A percentile compares a stretch with the other conserved stretches of the same genome.
Evolutionary conservation across 2,113 vertebrate species (phyloP).

Genomic region (Phylloscopus whistleri): DNA sequence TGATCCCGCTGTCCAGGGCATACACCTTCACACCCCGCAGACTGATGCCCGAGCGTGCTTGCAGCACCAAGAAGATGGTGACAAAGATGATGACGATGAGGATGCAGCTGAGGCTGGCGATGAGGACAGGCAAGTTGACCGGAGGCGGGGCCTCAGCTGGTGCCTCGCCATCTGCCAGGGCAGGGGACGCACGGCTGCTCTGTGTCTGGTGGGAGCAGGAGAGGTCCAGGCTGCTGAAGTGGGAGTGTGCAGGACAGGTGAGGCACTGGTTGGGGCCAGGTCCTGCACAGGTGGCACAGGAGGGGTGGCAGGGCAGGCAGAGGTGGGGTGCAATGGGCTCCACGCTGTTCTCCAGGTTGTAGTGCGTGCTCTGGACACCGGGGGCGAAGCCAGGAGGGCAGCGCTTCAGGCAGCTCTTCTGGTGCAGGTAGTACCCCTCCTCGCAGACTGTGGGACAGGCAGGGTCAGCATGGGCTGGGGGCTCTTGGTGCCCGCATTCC

Average conservation of each 20-base stretch:
- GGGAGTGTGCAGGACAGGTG: constrained; percentile 87
- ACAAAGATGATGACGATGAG: constrained; percentile 86
- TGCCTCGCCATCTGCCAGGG: constrained; percentile 30
- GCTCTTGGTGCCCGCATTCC: accelerated
- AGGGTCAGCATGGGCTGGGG: not conserved
- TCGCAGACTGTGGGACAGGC: constrained; percentile 82
- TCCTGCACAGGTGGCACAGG: constrained; percentile 87
- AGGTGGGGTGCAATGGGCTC: constrained; percentile 84
- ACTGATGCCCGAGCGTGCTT: constrained; percentile 83
- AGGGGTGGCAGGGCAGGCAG: constrained; percentile 86
- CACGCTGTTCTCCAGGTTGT: constrained; percentile 85
- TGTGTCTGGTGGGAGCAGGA: constrained; percentile 90
- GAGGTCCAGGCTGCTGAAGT: constrained; percentile 78
- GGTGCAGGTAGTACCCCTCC: constrained; percentile 89
- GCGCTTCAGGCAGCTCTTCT: constrained; percentile 89
- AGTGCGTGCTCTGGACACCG: constrained; percentile 76
- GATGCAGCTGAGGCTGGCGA: constrained; percentile 89
- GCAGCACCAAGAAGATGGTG: constrained; percentile 87
- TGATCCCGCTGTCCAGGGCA: constrained; percentile 79
- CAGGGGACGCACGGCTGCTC: constrained; percentile 85
- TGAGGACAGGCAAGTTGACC: constrained; percentile 78
- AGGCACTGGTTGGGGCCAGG: constrained; percentile 82
- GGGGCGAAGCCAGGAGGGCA: constrained; percentile 86
- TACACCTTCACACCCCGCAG: constrained; percentile 81
- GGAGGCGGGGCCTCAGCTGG: not conserved